These are phyloP conservation scores for Dromococcyx pavoninus DNA, from an alignment of 2,797 vertebrate species.

Conservation along the genomic window DNA sequence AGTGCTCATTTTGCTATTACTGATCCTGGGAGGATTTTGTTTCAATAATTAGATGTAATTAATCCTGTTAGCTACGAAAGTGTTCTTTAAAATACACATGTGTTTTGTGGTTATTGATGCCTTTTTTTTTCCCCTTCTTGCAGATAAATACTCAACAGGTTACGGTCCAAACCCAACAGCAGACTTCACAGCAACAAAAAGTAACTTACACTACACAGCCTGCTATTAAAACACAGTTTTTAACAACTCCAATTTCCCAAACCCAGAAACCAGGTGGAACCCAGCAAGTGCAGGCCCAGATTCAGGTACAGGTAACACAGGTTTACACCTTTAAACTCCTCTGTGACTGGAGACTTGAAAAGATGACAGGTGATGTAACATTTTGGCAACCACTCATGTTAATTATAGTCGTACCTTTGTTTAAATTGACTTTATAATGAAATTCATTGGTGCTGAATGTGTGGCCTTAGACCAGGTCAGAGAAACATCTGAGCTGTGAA, in stretches of 20 bases:
- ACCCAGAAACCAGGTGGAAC: slow-evolving; percentile 82
- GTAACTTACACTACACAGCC: slow-evolving; percentile 81
- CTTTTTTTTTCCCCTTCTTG: not conserved
- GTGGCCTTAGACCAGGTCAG: not conserved
- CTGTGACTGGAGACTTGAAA: not conserved
- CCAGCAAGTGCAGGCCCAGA: slow-evolving; percentile 86
- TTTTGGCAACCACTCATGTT: not conserved
- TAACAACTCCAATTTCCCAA: slow-evolving; percentile 82
- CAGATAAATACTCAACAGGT: slow-evolving; percentile 86
- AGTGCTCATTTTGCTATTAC: not conserved
- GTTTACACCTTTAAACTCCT: not conserved
- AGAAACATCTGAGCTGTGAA: not conserved
- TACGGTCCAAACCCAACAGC: slow-evolving; percentile 83
- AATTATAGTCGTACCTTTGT: not conserved
- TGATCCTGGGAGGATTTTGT: not conserved
- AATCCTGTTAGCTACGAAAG: not conserved
- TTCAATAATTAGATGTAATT: not conserved
- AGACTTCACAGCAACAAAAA: slow-evolving; percentile 81
- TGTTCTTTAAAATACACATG: not conserved
- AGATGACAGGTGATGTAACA: not conserved
- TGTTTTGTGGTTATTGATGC: not conserved
- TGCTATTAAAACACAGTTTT: slow-evolving; percentile 88
- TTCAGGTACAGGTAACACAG: slow-evolving; percentile 71
- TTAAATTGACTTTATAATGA: not conserved
- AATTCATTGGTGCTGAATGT: not conserved